Base-by-base conservation (phyloP, 2,888 invertebrate species). In the Protophormia terraenovae region DNA sequence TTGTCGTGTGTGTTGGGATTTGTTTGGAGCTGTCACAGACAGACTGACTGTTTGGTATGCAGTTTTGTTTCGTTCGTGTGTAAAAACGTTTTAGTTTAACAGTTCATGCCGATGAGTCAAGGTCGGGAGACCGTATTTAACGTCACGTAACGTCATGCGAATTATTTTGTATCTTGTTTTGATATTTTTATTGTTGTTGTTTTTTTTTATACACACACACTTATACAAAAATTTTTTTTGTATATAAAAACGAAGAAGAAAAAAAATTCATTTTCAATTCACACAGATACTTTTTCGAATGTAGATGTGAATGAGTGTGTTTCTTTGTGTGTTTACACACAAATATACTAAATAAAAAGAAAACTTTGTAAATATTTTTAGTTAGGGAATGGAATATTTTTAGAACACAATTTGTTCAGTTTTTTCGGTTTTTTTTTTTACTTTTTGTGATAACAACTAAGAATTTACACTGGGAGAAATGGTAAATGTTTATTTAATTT, bases 71-170 rank as follows among this genome's bases (percentile, higher is more conserved):
- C 45, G 50, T 78, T 85, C 82, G 85, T 78, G 85, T 85, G 77
- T 81, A 62, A 82, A 80, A 85, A 82, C 73, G 75, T 85, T 85
- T 84, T 75, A 90, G 89, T 91, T 91, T 90, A 90, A 91, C 92
- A 92, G 92, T 92, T 92, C 91, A 92, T 89, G 90, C 90, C 90
- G 91, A 91, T 91, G 91, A 92, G 92, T 92, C 92, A 92, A 92
- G 92, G 92, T 92, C 92, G 92, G 89, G 89, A 90, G 90, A 91
- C 69, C 50, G 84, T 78, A 82, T 82, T 71, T 67, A 73, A 60
- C 90, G 90, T 91, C 91, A 90, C 90, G 87, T 87, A 87, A 87
- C 89, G 89, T 89, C 89, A 89, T 87, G 92, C 91, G 90, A 91
- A 91, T 91, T 84, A 60, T 72, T 53, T 77, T 77, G 27, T 64